Evolutionary conservation across 2,888 invertebrate genomes (phyloP), one percentile per base, ranked within the genome.

Genomic region (Leptura quadrifasciata): DNA sequence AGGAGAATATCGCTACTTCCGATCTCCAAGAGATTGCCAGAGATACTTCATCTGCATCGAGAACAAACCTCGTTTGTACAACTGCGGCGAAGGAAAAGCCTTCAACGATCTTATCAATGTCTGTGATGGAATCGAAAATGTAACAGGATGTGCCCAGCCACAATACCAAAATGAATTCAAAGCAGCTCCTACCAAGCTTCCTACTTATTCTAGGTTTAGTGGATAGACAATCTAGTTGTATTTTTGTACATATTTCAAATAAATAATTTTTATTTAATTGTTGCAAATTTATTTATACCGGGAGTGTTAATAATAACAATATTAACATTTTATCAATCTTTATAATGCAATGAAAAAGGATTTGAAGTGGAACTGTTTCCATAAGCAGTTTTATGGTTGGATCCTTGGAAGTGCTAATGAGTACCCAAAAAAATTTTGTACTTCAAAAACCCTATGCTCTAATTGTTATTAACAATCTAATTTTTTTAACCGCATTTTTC

Each of bases 51-150:
- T 96, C 68, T 97, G 97, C 86, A 91, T 96, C 9, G 91, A 93
- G 61, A 75, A 74, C 17, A 92, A 91, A 57, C 97, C 97, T 0
- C 91, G 97, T 21, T 91, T 94, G 35, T 92, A 94, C 79, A 92
- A 92, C 76, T 97, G 97, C 84, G 95, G 95, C 0, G 93, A 93
- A 75, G 94, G 94, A 79, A 91, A 92, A 21, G 96, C 94, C 2
- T 97, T 94, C 88, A 96, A 96, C 86, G 94, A 94, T 15, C 89
- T 93, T 58, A 92, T 91, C 0, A 92, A 92, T 67, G 89, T 92
- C 35, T 97, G 97, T 85, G 95, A 96, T 69, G 94, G 93, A 3
- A 92, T 94, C 67, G 95, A 95, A 82, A 94, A 95, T 87, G 95
- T 96, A 12, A 92, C 93, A 2, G 93, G 92, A 78, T 97, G 97